Conservation (phyloP, 2,113 vertebrate genomes). For the Coptodon bakossiorum region DNA sequence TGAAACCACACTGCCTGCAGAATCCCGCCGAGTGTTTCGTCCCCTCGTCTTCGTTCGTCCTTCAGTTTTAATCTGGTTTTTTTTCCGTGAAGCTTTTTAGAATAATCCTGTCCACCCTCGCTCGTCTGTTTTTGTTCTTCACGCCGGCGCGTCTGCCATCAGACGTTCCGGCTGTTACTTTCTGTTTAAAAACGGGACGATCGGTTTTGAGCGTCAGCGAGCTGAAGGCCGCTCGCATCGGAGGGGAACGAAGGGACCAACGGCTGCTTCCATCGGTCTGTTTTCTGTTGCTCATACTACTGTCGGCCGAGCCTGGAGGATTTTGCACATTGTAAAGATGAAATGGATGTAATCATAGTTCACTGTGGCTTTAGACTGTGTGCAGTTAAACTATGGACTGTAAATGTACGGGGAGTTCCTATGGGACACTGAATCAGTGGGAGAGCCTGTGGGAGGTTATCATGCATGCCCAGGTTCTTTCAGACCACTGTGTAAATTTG, state of each 20-base stretch:
- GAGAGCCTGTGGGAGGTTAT: conserved; percentile 87
- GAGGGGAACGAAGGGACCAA: conserved; percentile 90
- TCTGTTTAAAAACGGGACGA: not conserved
- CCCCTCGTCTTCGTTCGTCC: conserved; percentile 56
- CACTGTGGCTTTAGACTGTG: conserved; percentile 94
- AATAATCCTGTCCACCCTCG: not conserved
- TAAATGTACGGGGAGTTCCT: conserved; percentile 91
- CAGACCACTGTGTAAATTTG: conserved; percentile 94
- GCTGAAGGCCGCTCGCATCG: conserved; percentile 58
- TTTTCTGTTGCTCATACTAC: conserved; percentile 72
- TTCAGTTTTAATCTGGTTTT: not conserved
- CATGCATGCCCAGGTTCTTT: conserved; percentile 90
- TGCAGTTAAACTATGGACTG: conserved; percentile 94
- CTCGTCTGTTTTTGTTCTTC: not conserved
- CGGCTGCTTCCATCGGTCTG: conserved; percentile 69
- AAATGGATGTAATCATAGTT: conserved; percentile 86
- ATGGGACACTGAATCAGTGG: conserved; percentile 83
- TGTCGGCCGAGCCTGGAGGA: conserved; percentile 79
- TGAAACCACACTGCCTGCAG: conserved; percentile 80
- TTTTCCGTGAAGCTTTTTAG: not conserved
- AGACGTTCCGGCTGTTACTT: rapidly evolving
- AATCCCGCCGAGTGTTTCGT: conserved; percentile 67
- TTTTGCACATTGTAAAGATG: conserved; percentile 99
- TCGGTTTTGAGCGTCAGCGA: not conserved
- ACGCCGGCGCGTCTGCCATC: not conserved